Base-by-base conservation (phyloP, 2,888 invertebrate species). In the Amphipoea oculea region DNA sequence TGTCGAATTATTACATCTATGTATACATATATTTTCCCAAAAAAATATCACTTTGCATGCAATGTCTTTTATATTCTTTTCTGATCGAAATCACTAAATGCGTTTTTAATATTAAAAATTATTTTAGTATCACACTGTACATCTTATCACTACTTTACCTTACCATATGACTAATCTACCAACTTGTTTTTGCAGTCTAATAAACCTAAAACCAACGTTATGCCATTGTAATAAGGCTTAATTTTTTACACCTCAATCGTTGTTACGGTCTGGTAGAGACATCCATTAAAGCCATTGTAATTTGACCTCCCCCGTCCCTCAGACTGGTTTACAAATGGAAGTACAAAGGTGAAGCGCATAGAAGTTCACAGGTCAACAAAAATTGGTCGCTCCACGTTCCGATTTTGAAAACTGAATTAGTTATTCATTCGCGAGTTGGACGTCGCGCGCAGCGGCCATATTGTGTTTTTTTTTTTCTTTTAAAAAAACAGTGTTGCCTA, bases 381-480 rank as follows among this genome's bases (percentile, higher is more conserved):
- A 74, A 88, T 29, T 95, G 94, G 95, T 4, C 62, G 73, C 4
- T 17, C 69, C 77, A 85, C 91, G 92, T 93, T 93, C 93, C 94
- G 93, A 96, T 95, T 96, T 95, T 95, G 94, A 95, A 95, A 95
- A 94, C 93, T 90, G 92, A 92, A 94, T 95, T 95, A 94, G 89
- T 94, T 95, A 96, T 95, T 96, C 95, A 93, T 94, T 94, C 92
- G 94, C 92, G 92, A 93, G 91, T 92, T 90, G 91, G 87, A 89
- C 89, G 93, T 89, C 94, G 93, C 82, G 78, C 81, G 81, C 14
- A 14, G 91, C 91, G 87, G 93, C 93, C 94, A 94, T 94, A 89
- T 92, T 92, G 89, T 87, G 88, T 91, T 91, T 89, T 88, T 88
- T 88, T 88, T 87, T 90, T 91, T 89, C 89, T 83, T 75, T 70